phyloP scores from a whole-genome alignment of 1,140 invertebrate genomes.

The Sarcophaga peregrina region DNA sequence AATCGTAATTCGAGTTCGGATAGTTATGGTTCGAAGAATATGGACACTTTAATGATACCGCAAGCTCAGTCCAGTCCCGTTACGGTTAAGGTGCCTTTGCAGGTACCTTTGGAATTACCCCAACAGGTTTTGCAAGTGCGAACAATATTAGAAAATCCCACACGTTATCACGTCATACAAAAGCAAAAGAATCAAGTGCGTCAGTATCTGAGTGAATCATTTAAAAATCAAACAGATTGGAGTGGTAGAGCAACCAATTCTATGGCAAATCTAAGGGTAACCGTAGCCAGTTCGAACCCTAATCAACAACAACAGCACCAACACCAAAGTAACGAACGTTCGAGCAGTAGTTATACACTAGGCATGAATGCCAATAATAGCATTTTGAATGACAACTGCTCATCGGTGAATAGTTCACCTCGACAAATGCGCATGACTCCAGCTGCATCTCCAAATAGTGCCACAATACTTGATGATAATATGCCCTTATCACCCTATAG shows the following conservation, averaged over 20 bases:
- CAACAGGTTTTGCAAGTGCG: constrained; percentile 84
- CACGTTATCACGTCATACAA: constrained; percentile 89
- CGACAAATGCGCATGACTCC: constrained; percentile 31
- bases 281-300: constrained; percentile 48
- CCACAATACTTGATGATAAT: constrained; percentile 39
- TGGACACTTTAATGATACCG: constrained; percentile 13
- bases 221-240: constrained; percentile 68
- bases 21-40: neutral
- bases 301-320: constrained; percentile 15
- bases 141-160: constrained; percentile 89
- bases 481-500: constrained; percentile 43
- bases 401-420: constrained; percentile 23
- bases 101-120: constrained; percentile 78
- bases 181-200: constrained; percentile 89
- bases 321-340: neutral
- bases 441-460: constrained; percentile 18
- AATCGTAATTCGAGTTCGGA: neutral
- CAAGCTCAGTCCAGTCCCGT: constrained; percentile 63
- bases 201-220: constrained; percentile 84
- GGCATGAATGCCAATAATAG: constrained; percentile 63
- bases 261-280: constrained; percentile 44
- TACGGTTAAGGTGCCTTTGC: constrained; percentile 70
- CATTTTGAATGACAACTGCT: constrained; percentile 53
- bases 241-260: constrained; percentile 8
- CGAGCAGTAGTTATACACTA: constrained; percentile 57